Conservation (phyloP, 2,113 vertebrate genomes). For the Perognathus longimembris region DNA sequence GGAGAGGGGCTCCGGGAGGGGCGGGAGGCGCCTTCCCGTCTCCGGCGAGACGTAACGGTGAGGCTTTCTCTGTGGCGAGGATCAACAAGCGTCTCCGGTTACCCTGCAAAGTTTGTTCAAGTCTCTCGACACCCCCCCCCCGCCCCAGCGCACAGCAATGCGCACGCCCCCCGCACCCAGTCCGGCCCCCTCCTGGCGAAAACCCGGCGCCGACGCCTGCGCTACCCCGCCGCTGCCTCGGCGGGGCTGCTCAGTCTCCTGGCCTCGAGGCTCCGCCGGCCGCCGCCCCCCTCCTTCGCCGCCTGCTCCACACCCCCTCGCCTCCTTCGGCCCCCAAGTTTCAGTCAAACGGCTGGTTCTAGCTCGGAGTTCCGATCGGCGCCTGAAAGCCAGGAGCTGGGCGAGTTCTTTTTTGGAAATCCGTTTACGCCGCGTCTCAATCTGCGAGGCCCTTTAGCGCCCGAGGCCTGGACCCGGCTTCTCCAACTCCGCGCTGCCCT, state of each 20-base stretch:
- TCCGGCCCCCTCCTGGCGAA: slow-evolving; percentile 36
- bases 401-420: slow-evolving; percentile 75
- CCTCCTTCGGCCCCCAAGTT: slow-evolving; percentile 72
- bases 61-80: slow-evolving; percentile 32
- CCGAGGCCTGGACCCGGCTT: slow-evolving; percentile 53
- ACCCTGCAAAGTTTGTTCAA: slow-evolving; percentile 79
- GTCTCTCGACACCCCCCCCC: slow-evolving; percentile 22
- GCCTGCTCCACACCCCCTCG: slow-evolving; percentile 39
- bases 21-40: slow-evolving; percentile 6
- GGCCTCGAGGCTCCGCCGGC: slow-evolving; percentile 54
- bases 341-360: slow-evolving; percentile 73
- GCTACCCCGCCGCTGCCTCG: slow-evolving; percentile 24
- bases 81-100: slow-evolving; percentile 77
- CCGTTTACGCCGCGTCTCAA: slow-evolving; percentile 68
- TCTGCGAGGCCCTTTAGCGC: slow-evolving; percentile 25
- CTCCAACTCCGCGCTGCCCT: background rate
- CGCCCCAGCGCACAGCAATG: background rate
- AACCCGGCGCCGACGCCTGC: slow-evolving; percentile 34
- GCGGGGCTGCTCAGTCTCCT: slow-evolving; percentile 66
- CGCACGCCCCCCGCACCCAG: slow-evolving; percentile 57
- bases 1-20: background rate
- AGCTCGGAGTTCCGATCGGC: slow-evolving; percentile 61
- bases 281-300: slow-evolving; percentile 46
- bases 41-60: slow-evolving; percentile 66
- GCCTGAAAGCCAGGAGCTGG: slow-evolving; percentile 64